These are phyloP conservation scores for Cephus cinctus DNA, from an alignment of 1,140 invertebrate genomes.

Conservation along the genomic window DNA sequence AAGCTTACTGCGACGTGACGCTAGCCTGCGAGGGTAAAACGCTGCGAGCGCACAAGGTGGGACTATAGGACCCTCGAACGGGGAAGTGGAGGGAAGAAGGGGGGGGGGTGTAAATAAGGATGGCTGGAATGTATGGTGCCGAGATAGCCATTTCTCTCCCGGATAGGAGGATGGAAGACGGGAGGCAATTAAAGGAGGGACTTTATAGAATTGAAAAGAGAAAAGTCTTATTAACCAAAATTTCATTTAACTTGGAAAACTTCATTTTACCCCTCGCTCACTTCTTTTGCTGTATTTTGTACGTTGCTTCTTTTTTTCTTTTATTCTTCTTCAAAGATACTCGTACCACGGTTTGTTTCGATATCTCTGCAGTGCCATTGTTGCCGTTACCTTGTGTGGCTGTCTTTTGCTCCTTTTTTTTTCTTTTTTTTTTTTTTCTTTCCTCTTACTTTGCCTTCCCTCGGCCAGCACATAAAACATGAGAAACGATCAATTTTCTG, in stretches of 20 bases:
- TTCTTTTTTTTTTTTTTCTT: constrained; percentile 2
- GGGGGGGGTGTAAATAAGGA: no score
- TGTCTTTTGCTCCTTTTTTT: constrained; percentile 16
- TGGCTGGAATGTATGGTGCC: no score
- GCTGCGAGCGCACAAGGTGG: constrained; percentile 85
- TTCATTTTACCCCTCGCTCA: neutral
- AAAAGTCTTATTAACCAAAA: no score
- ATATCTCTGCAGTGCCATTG: constrained; percentile 25
- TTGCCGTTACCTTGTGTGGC: constrained; percentile 1
- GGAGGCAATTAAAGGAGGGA: no score
- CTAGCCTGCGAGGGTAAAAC: constrained; percentile 86
- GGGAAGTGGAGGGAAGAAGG: no score
- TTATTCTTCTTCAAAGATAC: neutral
- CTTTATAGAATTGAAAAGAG: no score
- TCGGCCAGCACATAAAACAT: constrained; percentile 52
- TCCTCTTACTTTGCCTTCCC: no score
- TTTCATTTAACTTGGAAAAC: no score
- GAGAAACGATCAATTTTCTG: constrained; percentile 55
- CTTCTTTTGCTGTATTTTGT: constrained; percentile 1
- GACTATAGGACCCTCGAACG: constrained; percentile 1
- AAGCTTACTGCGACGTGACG: constrained; percentile 89
- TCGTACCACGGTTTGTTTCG: constrained; percentile 19
- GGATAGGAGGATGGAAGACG: no score
- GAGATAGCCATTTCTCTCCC: no score
- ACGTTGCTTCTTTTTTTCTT: constrained; percentile 1